Conservation (phyloP, 2,113 vertebrate species). For the Siniperca chuatsi region DNA sequence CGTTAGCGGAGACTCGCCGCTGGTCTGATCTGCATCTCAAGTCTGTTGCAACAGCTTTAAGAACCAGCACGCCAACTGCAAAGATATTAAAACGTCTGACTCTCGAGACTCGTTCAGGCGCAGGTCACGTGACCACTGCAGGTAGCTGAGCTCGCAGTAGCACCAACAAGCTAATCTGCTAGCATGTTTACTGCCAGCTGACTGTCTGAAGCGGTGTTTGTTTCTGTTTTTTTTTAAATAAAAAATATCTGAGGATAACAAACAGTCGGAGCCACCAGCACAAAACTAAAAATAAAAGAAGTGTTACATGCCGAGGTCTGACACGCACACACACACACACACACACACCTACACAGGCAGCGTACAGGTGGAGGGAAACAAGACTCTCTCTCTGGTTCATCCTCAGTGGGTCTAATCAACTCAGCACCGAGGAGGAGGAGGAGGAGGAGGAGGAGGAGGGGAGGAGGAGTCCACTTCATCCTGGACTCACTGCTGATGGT, state of each 20-base stretch:
- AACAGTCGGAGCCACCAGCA: background rate
- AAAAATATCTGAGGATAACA: background rate
- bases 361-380: conserved; percentile 22
- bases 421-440: conserved; percentile 1
- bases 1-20: no score
- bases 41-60: no score
- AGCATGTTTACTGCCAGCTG: no score
- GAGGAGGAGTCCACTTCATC: background rate
- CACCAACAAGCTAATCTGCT: background rate
- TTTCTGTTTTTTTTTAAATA: no score
- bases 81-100: background rate
- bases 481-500: background rate
- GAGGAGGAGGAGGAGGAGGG: background rate
- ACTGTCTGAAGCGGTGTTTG: background rate
- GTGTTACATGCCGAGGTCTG: background rate
- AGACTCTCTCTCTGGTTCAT: background rate
- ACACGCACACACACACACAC: no score
- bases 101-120: background rate
- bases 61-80: no score
- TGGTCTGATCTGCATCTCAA: no score
- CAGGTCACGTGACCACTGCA: background rate
- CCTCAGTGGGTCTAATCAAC: conserved; percentile 21
- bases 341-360: background rate
- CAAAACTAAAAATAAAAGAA: background rate
- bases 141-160: background rate